Percentiles rank a stretch among this genome's conserved stretches.
Conservation (phyloP, 2,113 vertebrate species). For the Neolamprologus caudopunctatus region DNA sequence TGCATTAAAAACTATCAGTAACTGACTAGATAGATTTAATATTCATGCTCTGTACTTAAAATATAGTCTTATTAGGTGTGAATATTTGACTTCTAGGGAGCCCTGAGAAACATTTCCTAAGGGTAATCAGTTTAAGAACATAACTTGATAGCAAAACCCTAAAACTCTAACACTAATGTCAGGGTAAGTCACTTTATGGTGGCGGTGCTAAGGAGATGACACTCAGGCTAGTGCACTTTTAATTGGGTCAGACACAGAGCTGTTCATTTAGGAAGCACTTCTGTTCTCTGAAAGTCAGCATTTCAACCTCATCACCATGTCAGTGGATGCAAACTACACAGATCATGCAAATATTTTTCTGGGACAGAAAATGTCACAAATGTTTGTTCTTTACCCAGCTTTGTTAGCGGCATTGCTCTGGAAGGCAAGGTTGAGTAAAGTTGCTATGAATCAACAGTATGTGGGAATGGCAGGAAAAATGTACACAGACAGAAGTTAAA, state of each 20-base stretch:
- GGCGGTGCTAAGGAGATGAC: neutral
- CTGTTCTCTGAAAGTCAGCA: neutral
- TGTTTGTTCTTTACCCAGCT: neutral
- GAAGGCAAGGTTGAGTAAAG: neutral
- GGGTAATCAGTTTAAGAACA: neutral
- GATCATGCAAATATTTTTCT: neutral
- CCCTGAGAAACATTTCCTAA: neutral
- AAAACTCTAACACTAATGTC: neutral
- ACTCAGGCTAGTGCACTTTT: neutral
- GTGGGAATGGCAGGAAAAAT: neutral
- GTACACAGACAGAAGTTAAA: neutral
- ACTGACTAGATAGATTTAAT: neutral
- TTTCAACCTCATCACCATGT: neutral
- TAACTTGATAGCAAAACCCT: neutral
- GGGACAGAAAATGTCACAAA: neutral
- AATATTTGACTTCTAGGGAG: neutral
- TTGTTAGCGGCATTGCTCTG: neutral
- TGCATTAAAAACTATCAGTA: neutral
- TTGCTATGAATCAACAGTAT: neutral
- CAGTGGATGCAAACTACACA: neutral
- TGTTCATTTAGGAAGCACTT: neutral
- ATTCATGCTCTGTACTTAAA: neutral
- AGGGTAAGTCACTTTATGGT: conserved; percentile 3
- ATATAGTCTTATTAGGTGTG: neutral
- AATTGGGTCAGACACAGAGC: neutral